phyloP scores from a whole-genome alignment of 2,113 vertebrate species.

The Macrotus californicus region DNA sequence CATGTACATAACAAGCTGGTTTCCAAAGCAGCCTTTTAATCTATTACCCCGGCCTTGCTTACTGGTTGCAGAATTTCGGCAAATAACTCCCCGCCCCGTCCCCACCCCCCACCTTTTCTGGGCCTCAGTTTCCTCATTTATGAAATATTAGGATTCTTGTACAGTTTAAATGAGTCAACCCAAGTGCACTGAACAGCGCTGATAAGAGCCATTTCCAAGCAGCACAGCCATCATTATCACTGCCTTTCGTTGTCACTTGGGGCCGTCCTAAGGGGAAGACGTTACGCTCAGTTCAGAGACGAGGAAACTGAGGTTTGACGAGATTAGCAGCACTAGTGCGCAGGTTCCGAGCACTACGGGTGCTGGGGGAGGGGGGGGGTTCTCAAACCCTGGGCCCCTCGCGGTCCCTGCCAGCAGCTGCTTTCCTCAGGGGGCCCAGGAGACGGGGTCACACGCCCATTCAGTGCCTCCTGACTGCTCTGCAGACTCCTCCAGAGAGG shows the following conservation, averaged over 20 bases:
- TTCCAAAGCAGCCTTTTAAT: not conserved
- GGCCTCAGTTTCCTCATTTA: not conserved
- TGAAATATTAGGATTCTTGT: not conserved
- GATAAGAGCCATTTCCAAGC: not conserved
- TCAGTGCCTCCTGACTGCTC: not conserved
- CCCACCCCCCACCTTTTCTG: not conserved
- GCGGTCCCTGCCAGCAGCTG: not conserved
- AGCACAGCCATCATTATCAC: not conserved
- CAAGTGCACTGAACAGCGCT: not conserved
- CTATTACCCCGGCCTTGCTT: not conserved
- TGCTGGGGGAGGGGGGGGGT: not conserved
- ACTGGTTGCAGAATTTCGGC: not conserved
- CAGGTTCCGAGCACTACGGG: not conserved
- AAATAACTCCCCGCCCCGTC: not conserved
- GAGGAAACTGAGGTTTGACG: not conserved
- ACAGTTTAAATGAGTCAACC: not conserved
- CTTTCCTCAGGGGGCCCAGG: not conserved
- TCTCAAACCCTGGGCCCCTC: not conserved
- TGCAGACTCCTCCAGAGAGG: not conserved
- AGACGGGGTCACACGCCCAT: not conserved
- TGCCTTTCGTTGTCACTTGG: not conserved
- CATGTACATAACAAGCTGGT: too few relatives aligned
- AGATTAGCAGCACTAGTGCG: not conserved
- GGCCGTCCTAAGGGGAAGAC: not conserved
- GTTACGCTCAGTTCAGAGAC: not conserved